Conservation (phyloP, 2,113 vertebrate genomes). For the Hassar affinis region DNA sequence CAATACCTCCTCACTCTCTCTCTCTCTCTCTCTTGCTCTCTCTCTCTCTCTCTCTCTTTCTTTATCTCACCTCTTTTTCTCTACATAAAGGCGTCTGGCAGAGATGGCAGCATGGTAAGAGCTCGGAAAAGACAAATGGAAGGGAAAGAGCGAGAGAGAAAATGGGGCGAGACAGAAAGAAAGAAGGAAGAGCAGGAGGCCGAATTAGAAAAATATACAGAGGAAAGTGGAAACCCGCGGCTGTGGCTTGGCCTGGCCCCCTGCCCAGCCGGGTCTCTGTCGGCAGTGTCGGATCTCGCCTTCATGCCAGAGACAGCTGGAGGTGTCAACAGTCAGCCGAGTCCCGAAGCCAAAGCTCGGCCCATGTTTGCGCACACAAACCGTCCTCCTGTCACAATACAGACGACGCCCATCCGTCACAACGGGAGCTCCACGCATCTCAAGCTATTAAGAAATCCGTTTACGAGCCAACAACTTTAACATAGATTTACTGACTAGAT, state of each 20-base stretch:
- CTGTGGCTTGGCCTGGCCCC: conserved; percentile 63
- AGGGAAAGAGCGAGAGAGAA: conserved; percentile 33
- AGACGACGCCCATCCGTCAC: conserved; percentile 50
- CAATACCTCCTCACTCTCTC: conserved; percentile 33
- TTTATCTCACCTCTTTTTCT: conserved; percentile 37
- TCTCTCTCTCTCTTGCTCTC: conserved; percentile 12
- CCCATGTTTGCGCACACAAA: conserved; percentile 65
- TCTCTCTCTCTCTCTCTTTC: conserved; percentile 1
- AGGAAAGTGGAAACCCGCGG: conserved; percentile 25
- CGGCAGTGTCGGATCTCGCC: conserved; percentile 70
- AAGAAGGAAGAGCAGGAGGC: conserved; percentile 31
- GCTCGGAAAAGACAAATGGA: conserved; percentile 32
- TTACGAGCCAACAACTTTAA: not conserved
- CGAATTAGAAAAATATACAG: conserved; percentile 23
- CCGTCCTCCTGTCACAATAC: conserved; percentile 70
- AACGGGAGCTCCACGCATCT: not conserved
- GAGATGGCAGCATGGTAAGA: conserved; percentile 24
- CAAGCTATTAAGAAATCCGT: not conserved
- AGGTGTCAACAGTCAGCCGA: conserved; percentile 70
- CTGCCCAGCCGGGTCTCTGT: conserved; percentile 69
- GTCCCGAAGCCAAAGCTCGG: conserved; percentile 62
- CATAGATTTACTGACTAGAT: not conserved
- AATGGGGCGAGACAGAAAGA: conserved; percentile 37
- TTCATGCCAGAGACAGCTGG: conserved; percentile 75
- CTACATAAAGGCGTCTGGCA: conserved; percentile 42